Evolutionary conservation across 2,797 vertebrate species (phyloP).

Genomic region (Poecilia gillii): DNA sequence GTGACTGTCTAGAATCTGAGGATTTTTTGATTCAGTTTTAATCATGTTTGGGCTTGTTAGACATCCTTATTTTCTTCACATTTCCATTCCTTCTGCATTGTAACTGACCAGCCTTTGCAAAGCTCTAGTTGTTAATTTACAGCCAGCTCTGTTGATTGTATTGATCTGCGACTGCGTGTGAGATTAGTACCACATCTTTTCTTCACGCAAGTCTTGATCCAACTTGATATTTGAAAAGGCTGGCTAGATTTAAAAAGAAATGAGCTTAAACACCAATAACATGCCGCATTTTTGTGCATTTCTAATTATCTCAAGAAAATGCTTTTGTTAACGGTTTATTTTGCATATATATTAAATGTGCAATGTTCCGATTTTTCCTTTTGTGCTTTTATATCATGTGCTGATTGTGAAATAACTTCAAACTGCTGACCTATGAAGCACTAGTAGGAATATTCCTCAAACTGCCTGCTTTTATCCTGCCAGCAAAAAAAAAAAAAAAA

Average conservation of each 20-base stretch:
- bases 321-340: not conserved
- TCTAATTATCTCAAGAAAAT: not conserved
- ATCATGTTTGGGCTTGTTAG: not conserved
- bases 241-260: slow-evolving; percentile 57
- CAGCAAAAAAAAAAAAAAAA: not conserved
- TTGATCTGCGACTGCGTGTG: slow-evolving; percentile 54
- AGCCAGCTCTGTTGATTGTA: slow-evolving; percentile 36
- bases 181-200: slow-evolving; percentile 44
- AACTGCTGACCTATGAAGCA: not conserved
- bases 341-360: slow-evolving; percentile 5
- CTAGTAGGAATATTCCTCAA: not conserved
- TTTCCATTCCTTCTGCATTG: not conserved
- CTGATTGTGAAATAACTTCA: not conserved
- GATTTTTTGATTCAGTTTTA: not conserved
- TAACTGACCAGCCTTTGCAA: slow-evolving; percentile 7
- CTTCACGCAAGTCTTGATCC: slow-evolving; percentile 42
- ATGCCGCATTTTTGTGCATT: slow-evolving; percentile 34
- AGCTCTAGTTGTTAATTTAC: slow-evolving; percentile 43
- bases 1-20: not conserved
- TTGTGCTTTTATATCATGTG: slow-evolving; percentile 6
- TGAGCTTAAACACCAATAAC: slow-evolving; percentile 26
- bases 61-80: not conserved
- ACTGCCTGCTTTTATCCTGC: not conserved
- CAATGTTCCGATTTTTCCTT: not conserved
- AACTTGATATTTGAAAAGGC: slow-evolving; percentile 35